Conservation (phyloP, 2,888 invertebrate genomes). For the Melinopterus prodromus region DNA sequence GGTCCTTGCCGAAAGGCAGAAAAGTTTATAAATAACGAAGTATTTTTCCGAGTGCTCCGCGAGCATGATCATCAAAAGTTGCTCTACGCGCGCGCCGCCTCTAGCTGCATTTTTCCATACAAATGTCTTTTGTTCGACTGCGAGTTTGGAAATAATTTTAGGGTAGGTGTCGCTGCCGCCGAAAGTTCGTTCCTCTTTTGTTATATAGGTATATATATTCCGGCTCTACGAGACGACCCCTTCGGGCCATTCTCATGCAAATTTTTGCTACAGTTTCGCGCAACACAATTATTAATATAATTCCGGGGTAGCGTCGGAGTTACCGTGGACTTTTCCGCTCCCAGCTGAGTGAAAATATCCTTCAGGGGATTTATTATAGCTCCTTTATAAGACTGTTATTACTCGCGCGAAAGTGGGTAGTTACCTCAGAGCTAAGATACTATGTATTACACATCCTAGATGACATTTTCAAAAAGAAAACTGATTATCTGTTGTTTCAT, state of each 20-base stretch:
- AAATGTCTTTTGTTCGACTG: slow-evolving; percentile 33
- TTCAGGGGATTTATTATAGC: neutral
- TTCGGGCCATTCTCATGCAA: slow-evolving; percentile 22
- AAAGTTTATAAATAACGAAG: neutral
- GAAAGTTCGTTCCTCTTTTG: neutral
- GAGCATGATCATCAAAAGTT: neutral
- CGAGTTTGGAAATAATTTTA: slow-evolving; percentile 34
- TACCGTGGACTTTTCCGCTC: neutral
- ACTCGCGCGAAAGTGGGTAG: neutral
- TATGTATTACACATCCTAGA: too few relatives aligned
- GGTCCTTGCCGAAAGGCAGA: neutral
- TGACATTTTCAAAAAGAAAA: too few relatives aligned
- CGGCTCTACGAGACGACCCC: neutral
- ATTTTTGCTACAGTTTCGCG: slow-evolving; percentile 32
- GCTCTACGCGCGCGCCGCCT: neutral
- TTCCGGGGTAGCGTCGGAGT: slow-evolving; percentile 7
- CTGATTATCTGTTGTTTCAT: too few relatives aligned
- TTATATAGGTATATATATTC: neutral
- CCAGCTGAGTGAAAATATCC: neutral
- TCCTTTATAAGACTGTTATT: neutral
- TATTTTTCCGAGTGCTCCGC: neutral
- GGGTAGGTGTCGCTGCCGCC: neutral
- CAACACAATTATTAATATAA: slow-evolving; percentile 34
- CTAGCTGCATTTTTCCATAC: slow-evolving; percentile 32
- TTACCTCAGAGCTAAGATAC: too few relatives aligned